Evolutionary conservation across 2,888 invertebrate species (phyloP), one percentile per base, ranked within the genome.

Genomic region (Rambutsinella grinnellia): DNA sequence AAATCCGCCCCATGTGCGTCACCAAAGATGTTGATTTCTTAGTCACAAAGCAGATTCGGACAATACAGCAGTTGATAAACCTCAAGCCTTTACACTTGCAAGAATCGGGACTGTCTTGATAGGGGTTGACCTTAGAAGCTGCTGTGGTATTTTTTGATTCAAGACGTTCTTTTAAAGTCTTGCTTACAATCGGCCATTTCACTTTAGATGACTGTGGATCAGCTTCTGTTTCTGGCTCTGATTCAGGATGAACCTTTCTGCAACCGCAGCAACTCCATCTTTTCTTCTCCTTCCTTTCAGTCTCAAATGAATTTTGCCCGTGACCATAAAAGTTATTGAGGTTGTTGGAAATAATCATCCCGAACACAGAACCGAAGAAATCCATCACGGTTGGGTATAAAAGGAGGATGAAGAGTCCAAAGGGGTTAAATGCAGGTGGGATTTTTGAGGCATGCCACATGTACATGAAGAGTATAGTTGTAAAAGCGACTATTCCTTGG

Each of bases 301-400:
- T 28, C 54, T 17, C 51, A 5, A 6, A 13, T 49, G 51, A 8
- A 49, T 15, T 17, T 49, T 17, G 10, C 6, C 51, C 6, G 10
- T 5, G 3, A 17, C 27, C 28, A 15, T 57, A n/a, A 15, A 17
- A 10, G n/a, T 57, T 57, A 27, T 27, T 49, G 51, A 27, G 44
- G 24, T 69, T 51, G 19, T 54, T 46, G 1, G 72, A 28, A 24
- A 51, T 66, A 0, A 72, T 5, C 49, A 72, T 65, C 21, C 72
- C 72, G 60, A 72, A 72, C 2, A 72, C 46, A 0, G 58, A 58
- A 2, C 72, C 72, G 53, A 49, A 72, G 44, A 72, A 44, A 24
- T 72, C 72, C 66, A 72, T 28, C 13, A 21, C 36, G 5, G 2
- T 53, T 1, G 72, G 58, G 28, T 46, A 53, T 10, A 36, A 66